Evolutionary conservation across 2,797 vertebrate genomes (phyloP), one percentile per base, ranked within the genome.

Genomic region (Cygnus olor): DNA sequence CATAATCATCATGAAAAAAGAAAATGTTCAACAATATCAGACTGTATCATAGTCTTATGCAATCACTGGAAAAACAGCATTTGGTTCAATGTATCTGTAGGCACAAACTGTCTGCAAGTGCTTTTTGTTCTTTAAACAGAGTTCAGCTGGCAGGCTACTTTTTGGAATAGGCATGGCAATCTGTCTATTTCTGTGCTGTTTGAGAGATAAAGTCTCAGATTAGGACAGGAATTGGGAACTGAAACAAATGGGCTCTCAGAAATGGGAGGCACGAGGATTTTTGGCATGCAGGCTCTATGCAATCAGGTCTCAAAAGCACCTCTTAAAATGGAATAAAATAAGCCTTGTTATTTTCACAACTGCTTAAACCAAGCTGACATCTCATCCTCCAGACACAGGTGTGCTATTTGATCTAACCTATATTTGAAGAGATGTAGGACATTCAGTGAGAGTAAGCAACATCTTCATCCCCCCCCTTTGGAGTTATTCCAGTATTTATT

Each of bases 141-240:
- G 54, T 34, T 91, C 89, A 96, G 66, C 81, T 88, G 87, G 88
- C 82, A 91, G 89, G 93, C 89, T 94, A 69, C 74, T 92, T 60
- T 94, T 73, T 94, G 84, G 81, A 83, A 93, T 77, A 85, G 49
- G 44, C 61, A 51, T 22, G 65, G 30, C 80, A 72, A 73, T 89
- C 70, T 77, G 63, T 72, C 87, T 94, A 51, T 87, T 93, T 89
- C 77, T 57, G 40, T 64, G 49, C 65, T 17, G 5, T 93, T 78
- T 79, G 77, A 63, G 64, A 94, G 82, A 60, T 53, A 56, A 12
- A 66, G 65, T 54, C 56, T 90, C 73, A 71, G 66, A 69, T 85
- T 89, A 89, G 87, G 68, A 64, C 68, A 83, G 72, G 45, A 72
- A 28, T 8, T 78, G 51, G 61, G 82, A 94, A 78, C 61, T 18